These are phyloP conservation scores for Tychaedon coryphoeus DNA, from an alignment of 2,113 vertebrate genomes.

Conservation along the genomic window DNA sequence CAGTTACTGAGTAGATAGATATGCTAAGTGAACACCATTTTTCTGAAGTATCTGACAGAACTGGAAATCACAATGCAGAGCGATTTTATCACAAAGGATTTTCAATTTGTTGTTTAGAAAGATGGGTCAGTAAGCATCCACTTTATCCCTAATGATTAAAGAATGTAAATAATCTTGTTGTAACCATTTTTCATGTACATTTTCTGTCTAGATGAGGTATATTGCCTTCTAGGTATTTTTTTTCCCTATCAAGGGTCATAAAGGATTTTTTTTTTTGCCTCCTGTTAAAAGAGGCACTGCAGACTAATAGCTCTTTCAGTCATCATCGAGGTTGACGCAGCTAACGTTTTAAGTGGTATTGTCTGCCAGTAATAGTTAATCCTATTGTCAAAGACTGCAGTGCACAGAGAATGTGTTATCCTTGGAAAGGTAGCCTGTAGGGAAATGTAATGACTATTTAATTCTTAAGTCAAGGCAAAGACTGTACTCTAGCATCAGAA, in stretches of 20 bases:
- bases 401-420: conserved; percentile 12
- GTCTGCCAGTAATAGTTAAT: conserved; percentile 35
- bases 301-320: conserved; percentile 44
- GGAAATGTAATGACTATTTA: conserved; percentile 3
- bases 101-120: conserved; percentile 74
- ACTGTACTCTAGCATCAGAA: neutral
- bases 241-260: neutral
- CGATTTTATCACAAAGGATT: conserved; percentile 68
- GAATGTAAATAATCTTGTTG: conserved; percentile 72
- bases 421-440: neutral
- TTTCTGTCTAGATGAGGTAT: conserved; percentile 55
- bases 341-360: conserved; percentile 5
- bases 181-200: conserved; percentile 57
- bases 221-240: conserved; percentile 46
- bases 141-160: conserved; percentile 71
- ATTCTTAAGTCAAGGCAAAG: neutral
- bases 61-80: conserved; percentile 61
- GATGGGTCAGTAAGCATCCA: conserved; percentile 64
- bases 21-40: conserved; percentile 58
- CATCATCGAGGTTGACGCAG: neutral
- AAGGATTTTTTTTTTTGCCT: neutral
- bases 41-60: conserved; percentile 67
- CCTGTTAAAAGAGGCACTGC: conserved; percentile 4
- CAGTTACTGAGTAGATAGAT: conserved; percentile 47
- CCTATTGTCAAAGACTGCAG: neutral